Conservation (phyloP, 2,797 vertebrate species). For the Sebastes steindachneri region DNA sequence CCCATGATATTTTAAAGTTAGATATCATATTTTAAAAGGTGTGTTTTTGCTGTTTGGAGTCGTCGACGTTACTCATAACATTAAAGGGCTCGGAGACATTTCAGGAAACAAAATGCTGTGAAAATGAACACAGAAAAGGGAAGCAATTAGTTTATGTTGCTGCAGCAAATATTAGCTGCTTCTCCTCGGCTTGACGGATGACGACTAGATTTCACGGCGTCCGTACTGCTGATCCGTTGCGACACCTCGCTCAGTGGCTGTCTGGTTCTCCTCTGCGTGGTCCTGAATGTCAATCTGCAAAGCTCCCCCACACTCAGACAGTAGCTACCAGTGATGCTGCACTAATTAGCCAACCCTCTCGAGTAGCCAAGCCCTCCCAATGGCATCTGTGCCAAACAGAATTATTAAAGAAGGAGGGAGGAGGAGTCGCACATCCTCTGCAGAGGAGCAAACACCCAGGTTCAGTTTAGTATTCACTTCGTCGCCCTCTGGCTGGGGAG, state of each 20-base stretch:
- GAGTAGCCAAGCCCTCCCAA: slow-evolving; percentile 67
- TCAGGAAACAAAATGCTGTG: background rate
- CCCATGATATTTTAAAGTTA: slow-evolving; percentile 46
- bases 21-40: slow-evolving; percentile 9
- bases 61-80: slow-evolving; percentile 13
- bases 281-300: slow-evolving; percentile 72
- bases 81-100: slow-evolving; percentile 13
- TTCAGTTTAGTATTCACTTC: slow-evolving; percentile 62
- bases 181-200: slow-evolving; percentile 33
- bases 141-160: slow-evolving; percentile 29
- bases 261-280: slow-evolving; percentile 63
- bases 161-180: slow-evolving; percentile 20
- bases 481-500: slow-evolving; percentile 53
- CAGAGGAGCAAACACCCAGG: slow-evolving; percentile 58
- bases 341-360: slow-evolving; percentile 75
- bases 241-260: slow-evolving; percentile 56
- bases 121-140: background rate
- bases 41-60: slow-evolving; percentile 7
- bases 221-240: slow-evolving; percentile 43
- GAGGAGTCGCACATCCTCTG: slow-evolving; percentile 61
- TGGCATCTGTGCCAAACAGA: slow-evolving; percentile 74
- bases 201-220: slow-evolving; percentile 32
- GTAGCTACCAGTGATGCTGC: slow-evolving; percentile 67
- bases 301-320: slow-evolving; percentile 61
- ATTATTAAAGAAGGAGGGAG: slow-evolving; percentile 74